Evolutionary conservation across 1,140 invertebrate genomes (phyloP), one percentile per base, ranked within the genome.

Genomic region (Dysdera silvatica): DNA sequence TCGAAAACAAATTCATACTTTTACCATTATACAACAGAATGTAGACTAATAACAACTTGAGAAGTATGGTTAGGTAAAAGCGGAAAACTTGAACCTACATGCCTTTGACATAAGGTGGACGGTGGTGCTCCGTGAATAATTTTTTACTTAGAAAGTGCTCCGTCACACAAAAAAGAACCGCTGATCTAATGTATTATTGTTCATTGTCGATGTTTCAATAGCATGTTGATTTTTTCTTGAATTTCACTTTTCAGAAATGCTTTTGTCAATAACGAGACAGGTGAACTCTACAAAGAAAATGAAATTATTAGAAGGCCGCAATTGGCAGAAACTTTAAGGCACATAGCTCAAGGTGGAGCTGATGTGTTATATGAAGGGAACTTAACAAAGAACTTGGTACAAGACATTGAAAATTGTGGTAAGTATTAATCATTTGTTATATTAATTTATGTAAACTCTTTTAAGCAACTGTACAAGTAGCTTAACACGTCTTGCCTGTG

Each of bases 231-330:
- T n/a, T n/a, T n/a, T n/a, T n/a, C n/a, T n/a, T n/a, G n/a, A n/a
- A n/a, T 35, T 45, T 33, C 12, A n/a, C 2, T 31, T 48, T 66
- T 65, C 26, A 69, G 60, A 47, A 62, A 62, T 37, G 81, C 76
- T 20, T 79, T 79, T 48, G 71, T 77, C 14, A 78, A 81, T 66
- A 73, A 75, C 20, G 68, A 71, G 35, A 77, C 77, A 4, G 71
- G 72, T 8, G 35, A 73, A 32, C 57, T 80, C 3, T 79, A 75
- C 48, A 72, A 76, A 68, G 70, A 73, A 45, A 78, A 77, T 12
- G 78, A 82, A 56, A 72, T 75, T 14, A 71, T 82, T 12, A 76
- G 66, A 57, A 67, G 74, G 37, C 63, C 68, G 3, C 67, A 70
- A 37, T 70, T 82, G n/a, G 75, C 74, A 5, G 47, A 71, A 28